These are phyloP conservation scores for Psophia crepitans DNA, from an alignment of 2,113 vertebrate genomes.

Conservation along the genomic window DNA sequence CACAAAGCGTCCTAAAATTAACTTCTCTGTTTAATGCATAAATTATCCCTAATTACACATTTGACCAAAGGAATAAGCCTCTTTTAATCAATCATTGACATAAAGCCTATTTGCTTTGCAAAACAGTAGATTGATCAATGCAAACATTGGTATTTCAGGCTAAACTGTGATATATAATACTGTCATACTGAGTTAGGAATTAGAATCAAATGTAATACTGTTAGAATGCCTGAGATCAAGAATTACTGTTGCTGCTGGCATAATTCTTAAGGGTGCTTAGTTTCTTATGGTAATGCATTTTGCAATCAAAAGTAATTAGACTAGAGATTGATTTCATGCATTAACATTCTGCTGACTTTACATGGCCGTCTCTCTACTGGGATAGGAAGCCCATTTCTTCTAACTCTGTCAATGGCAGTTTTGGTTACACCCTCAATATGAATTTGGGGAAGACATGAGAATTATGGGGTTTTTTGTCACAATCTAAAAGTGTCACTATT, in stretches of 20 bases:
- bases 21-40: background rate
- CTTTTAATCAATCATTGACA: constrained; percentile 25
- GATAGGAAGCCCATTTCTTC: background rate
- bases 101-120: constrained; percentile 22
- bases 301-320: background rate
- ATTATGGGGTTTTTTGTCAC: background rate
- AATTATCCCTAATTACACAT: constrained; percentile 31
- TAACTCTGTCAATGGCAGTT: background rate
- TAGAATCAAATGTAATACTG: background rate
- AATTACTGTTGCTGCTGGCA: background rate
- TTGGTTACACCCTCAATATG: background rate
- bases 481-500: background rate
- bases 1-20: constrained; percentile 40
- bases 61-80: background rate
- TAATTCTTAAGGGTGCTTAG: background rate
- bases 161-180: background rate
- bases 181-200: background rate
- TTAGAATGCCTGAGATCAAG: background rate
- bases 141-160: background rate
- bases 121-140: constrained; percentile 26
- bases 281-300: background rate
- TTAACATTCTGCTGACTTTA: background rate
- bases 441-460: background rate
- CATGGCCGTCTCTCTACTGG: background rate
- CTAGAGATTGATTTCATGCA: background rate